Evolutionary conservation across 1,140 invertebrate genomes (phyloP).

Genomic region (Drosophila trapezifrons): DNA sequence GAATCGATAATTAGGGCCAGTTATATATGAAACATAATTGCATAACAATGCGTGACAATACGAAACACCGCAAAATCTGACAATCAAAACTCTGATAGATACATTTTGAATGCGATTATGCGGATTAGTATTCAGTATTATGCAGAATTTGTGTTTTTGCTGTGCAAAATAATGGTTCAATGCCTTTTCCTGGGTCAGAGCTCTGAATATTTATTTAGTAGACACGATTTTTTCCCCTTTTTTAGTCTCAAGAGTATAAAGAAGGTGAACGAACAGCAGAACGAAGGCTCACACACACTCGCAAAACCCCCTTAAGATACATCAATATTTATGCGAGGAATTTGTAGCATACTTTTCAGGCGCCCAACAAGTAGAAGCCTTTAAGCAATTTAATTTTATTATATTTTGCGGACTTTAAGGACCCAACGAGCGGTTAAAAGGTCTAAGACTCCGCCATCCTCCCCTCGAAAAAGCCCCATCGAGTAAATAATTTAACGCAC

Average conservation of each 20-base stretch:
- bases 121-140: background rate
- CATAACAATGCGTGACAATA: background rate
- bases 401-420: slow-evolving; percentile 56
- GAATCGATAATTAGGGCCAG: slow-evolving; percentile 10
- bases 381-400: slow-evolving; percentile 80
- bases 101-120: slow-evolving; percentile 4
- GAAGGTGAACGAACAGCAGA: slow-evolving; percentile 50
- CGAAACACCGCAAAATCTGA: background rate
- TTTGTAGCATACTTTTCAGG: slow-evolving; percentile 47
- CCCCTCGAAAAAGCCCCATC: slow-evolving; percentile 35
- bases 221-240: slow-evolving; percentile 3
- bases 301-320: slow-evolving; percentile 1
- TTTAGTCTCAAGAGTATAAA: slow-evolving; percentile 18
- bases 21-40: background rate
- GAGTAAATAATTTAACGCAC: slow-evolving; percentile 72
- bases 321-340: slow-evolving; percentile 34
- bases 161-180: slow-evolving; percentile 16
- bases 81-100: background rate
- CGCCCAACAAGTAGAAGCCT: slow-evolving; percentile 27
- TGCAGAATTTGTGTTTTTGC: slow-evolving; percentile 2
- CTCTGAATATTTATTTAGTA: slow-evolving; percentile 31
- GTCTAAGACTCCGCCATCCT: background rate
- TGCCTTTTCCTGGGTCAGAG: slow-evolving; percentile 28
- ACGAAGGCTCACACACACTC: slow-evolving; percentile 20
- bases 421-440: slow-evolving; percentile 4